Evolutionary conservation across 1,140 invertebrate species (phyloP), one percentile per base, ranked within the genome.

Genomic region (Drosophila chauvacae): DNA sequence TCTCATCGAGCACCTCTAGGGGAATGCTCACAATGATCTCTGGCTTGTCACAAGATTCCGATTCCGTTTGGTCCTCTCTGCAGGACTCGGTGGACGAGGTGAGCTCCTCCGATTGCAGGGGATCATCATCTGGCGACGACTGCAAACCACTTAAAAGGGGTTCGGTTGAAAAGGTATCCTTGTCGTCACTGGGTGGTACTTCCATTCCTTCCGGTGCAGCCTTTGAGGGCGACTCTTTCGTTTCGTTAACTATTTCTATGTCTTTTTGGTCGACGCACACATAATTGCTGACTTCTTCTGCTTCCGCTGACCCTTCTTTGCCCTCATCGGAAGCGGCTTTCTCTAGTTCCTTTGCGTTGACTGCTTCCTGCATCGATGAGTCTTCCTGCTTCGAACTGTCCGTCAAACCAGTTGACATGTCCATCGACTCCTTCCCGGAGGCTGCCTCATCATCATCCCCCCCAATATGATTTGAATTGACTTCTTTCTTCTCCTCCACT

Each of bases 1-100:
- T 74, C 51, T 84, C 77, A 20, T 58, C 65, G 3, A 88, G 73
- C 16, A 55, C 61, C 7, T 88, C 62, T 11, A 88, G 59, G 1
- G 84, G 84, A 56, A 88, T 88, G 69, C 84, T 90, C 0, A 88
- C 85, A 13, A 88, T 78, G 5, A 88, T 56, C 56, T 84, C 84
- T 2, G 75, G 16, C 14, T 70, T 30, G 6, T 63, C 23, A 44
- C 37, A 56, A 42, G 30, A 9, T 58, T 47, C 35, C 59, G 30
- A 9, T 58, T 47, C 35, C 59, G 0, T 18, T n/a, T 4, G 60
- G 26, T 51, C 30, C 35, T 59, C 64, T 30, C 41, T 77, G 20
- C 20, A 20, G 14, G 72, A 0, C 45, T 76, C 71, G 2, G 73
- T 65, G 30, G 71, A 75, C 6, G 77, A 80, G 33, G 77, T 85